Percentiles rank a stretch among this genome's conserved stretches.
phyloP scores from a whole-genome alignment of 2,888 invertebrate species.

The Cerceris rybyensis region DNA sequence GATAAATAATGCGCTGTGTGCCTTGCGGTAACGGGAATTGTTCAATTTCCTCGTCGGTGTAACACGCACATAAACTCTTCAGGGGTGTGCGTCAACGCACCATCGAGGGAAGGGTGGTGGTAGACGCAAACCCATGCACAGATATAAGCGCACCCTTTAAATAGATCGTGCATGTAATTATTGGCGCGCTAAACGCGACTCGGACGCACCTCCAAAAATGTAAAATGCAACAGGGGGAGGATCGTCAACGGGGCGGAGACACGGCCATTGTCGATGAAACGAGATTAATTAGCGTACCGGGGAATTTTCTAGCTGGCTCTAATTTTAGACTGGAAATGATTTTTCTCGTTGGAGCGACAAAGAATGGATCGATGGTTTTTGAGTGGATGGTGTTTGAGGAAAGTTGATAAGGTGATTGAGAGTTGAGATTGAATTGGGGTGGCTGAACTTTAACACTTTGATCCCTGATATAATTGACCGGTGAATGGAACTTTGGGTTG shows the following conservation, averaged over 20 bases:
- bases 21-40: constrained; percentile 65
- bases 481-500: too few relatives aligned
- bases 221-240: constrained; percentile 24
- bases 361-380: too few relatives aligned
- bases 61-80: constrained; percentile 35
- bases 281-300: constrained; percentile 54
- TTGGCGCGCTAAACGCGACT: constrained; percentile 23
- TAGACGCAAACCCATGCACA: constrained; percentile 2
- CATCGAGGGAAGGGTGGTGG: background rate
- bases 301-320: constrained; percentile 46
- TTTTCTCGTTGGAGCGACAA: background rate
- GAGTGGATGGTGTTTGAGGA: too few relatives aligned
- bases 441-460: too few relatives aligned
- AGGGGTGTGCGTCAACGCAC: background rate
- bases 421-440: too few relatives aligned
- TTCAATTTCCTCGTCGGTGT: constrained; percentile 62
- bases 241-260: background rate
- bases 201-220: constrained; percentile 36
- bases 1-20: constrained; percentile 65
- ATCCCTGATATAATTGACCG: too few relatives aligned
- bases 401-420: too few relatives aligned
- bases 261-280: constrained; percentile 37
- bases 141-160: constrained; percentile 44
- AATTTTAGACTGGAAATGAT: constrained; percentile 26
- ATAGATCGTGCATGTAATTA: constrained; percentile 56